Conservation (phyloP, 1,140 invertebrate genomes). For the Bombus picipes region DNA sequence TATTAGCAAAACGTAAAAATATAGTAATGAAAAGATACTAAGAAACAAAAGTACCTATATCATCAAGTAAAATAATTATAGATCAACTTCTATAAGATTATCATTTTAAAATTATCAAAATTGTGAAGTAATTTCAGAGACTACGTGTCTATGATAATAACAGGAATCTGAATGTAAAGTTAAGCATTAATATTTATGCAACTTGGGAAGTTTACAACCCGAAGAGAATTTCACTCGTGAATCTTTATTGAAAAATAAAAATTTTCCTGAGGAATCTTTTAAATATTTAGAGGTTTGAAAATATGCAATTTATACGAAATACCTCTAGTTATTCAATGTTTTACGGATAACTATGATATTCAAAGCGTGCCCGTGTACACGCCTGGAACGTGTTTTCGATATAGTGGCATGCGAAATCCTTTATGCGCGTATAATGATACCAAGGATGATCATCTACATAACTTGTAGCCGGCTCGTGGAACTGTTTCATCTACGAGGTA, state of each 20-base stretch:
- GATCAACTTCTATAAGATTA: neutral
- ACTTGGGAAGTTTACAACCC: neutral
- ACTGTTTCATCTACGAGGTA: conserved; percentile 15
- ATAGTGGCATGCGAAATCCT: neutral
- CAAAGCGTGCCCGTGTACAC: too few relatives aligned
- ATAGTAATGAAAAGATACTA: too few relatives aligned
- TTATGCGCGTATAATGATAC: neutral
- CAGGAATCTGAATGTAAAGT: neutral
- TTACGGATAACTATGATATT: too few relatives aligned
- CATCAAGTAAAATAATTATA: neutral
- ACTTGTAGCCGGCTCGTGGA: conserved; percentile 2
- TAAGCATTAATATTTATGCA: too few relatives aligned
- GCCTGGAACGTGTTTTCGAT: neutral
- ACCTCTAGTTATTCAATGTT: too few relatives aligned
- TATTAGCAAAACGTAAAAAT: neutral
- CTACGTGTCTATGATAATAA: neutral
- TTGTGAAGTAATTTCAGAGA: neutral
- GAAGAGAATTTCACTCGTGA: neutral
- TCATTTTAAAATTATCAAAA: neutral
- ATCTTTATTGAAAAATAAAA: neutral
- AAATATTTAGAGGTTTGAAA: neutral
- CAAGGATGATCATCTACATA: neutral
- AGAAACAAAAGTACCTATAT: too few relatives aligned
- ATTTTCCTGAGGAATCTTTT: neutral
- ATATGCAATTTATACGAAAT: too few relatives aligned